Evolutionary conservation across 2,113 vertebrate genomes (phyloP).

Genomic region (Grantiella picta): DNA sequence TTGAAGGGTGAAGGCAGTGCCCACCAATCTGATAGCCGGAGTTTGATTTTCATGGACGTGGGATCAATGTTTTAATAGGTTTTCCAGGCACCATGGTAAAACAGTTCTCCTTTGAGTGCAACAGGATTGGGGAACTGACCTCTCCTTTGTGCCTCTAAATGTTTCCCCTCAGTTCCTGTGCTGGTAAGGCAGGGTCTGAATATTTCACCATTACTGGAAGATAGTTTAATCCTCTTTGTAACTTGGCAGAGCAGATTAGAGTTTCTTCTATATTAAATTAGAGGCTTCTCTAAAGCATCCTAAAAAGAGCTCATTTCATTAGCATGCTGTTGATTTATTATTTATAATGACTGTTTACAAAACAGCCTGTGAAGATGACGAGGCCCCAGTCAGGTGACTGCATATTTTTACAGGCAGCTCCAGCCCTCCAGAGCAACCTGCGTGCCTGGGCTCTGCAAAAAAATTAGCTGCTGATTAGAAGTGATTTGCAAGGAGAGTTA

Average conservation of each 20-base stretch:
- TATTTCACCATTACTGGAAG: background rate
- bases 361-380: background rate
- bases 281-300: conserved; percentile 27
- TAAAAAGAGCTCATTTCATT: conserved; percentile 38
- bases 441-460: background rate
- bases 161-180: background rate
- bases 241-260: background rate
- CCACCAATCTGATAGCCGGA: background rate
- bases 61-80: background rate
- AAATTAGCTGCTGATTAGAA: conserved; percentile 7
- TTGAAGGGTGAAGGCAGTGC: background rate
- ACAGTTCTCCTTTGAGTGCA: background rate
- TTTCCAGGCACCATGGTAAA: background rate
- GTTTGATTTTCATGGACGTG: background rate
- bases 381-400: background rate
- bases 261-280: conserved; percentile 3
- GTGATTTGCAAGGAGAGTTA: conserved; percentile 21
- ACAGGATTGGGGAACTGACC: background rate
- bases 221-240: background rate
- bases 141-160: background rate
- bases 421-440: conserved; percentile 20
- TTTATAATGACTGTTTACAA: conserved; percentile 48
- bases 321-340: conserved; percentile 45
- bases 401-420: background rate
- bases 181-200: background rate